phyloP scores from a whole-genome alignment of 2,113 vertebrate species.

The Pogonocichla stellata region DNA sequence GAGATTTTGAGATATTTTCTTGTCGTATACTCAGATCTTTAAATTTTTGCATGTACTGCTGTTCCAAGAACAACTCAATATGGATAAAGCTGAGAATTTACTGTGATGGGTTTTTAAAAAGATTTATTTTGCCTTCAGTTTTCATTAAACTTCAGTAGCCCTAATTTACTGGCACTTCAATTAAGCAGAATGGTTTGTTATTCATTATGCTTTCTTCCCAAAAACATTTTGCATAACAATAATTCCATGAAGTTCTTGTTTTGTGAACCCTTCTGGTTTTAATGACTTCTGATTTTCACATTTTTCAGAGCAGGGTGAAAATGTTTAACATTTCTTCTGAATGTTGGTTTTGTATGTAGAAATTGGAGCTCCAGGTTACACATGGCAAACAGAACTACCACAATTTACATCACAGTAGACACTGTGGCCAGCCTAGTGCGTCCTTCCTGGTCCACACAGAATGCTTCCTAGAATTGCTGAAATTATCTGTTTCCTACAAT shows the following conservation, averaged over 20 bases:
- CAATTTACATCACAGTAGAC: not conserved
- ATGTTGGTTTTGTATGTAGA: accelerated
- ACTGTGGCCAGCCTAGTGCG: not conserved
- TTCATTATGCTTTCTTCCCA: not conserved
- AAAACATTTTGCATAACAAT: not conserved
- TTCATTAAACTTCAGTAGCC: not conserved
- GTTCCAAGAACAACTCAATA: not conserved
- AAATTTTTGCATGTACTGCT: not conserved
- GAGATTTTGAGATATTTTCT: not conserved
- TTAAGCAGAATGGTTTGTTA: not conserved
- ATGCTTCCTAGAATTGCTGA: not conserved
- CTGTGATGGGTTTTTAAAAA: not conserved
- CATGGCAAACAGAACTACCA: not conserved
- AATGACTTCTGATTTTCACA: not conserved
- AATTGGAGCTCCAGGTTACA: not conserved
- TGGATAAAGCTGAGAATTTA: not conserved
- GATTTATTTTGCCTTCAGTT: not conserved
- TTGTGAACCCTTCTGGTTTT: not conserved
- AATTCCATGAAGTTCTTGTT: not conserved
- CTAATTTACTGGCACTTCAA: not conserved
- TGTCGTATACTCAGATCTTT: not conserved
- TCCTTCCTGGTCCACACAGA: not conserved
- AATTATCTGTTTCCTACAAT: not conserved
- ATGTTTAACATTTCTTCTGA: not conserved
- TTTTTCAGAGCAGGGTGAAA: not conserved